Evolutionary conservation across 2,797 vertebrate species (phyloP), one percentile per base, ranked within the genome.

Genomic region (Dendrocincla tyrannina): DNA sequence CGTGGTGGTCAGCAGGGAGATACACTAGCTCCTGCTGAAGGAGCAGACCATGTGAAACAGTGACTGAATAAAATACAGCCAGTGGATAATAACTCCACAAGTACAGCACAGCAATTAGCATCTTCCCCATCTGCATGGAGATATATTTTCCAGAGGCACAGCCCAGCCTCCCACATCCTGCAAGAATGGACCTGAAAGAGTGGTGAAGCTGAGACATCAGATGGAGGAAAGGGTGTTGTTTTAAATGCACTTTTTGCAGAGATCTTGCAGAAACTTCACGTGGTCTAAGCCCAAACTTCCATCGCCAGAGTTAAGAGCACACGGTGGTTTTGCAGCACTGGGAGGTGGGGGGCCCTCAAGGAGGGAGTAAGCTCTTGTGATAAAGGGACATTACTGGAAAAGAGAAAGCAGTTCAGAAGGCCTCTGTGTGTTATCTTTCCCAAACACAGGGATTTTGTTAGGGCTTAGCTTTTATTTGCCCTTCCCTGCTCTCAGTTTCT

Each of bases 381-480:
- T 83, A 89, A 89, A 83, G 33, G 70, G 63, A n/a, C 4, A 1
- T 76, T 79, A 44, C 42, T 60, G 60, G 67, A 56, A 66, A 91
- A 37, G 79, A 64, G 91, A 88, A 94, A 88, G 68, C 41, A 7
- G 19, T 50, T 63, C 9, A 35, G 64, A 41, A 78, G 64, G 85
- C 69, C 50, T 27, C 39, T 58, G 15, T 44, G 79, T 27, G 70
- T 96, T 97, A 96, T 96, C 96, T 94, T 91, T 47, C 66, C 88
- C 76, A 94, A 94, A 92, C 95, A 93, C 1, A 1, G 17, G 47
- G 85, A 70, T 84, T 84, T 89, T 5, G 2, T 78, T 52, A 59
- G 79, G 85, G 91, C 93, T 96, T 95, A 94, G 55, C 39, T 94
- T 79, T 75, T 85, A 23, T 96, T 92, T 92, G 85, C 66, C 73